Conservation (phyloP, 2,888 invertebrate genomes). For the Psylliodes chrysocephalus region DNA sequence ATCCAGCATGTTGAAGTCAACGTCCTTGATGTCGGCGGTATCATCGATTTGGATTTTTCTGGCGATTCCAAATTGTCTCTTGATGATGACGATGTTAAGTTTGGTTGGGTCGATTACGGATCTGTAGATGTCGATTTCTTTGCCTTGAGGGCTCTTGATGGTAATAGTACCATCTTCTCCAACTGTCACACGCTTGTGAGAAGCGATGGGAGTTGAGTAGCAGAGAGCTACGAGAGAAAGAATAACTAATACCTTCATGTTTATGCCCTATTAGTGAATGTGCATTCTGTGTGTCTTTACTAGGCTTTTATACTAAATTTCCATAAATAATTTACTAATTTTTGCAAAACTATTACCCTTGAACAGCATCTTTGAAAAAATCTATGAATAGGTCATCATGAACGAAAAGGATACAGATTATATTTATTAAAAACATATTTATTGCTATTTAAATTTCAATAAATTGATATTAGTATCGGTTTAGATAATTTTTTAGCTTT, state of each 20-base stretch:
- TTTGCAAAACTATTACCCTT: background rate
- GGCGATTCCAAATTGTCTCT: background rate
- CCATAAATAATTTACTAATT: background rate
- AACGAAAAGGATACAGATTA: background rate
- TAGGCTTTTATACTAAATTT: background rate
- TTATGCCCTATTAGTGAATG: constrained; percentile 10
- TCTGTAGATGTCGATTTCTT: background rate
- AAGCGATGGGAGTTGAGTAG: background rate
- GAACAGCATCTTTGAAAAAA: background rate
- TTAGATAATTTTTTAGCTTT: no score
- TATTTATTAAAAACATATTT: no score
- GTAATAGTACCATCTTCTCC: constrained; percentile 5
- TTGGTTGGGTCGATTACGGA: background rate
- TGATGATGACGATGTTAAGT: background rate
- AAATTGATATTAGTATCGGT: no score
- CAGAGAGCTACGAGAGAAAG: constrained; percentile 8
- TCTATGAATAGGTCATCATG: background rate
- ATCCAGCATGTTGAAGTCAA: background rate
- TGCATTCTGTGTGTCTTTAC: background rate
- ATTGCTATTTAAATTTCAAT: no score
- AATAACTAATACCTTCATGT: constrained; percentile 13
- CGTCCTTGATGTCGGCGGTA: background rate
- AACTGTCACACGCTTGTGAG: background rate
- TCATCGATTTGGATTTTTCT: constrained; percentile 1
- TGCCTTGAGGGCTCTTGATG: background rate